These are phyloP conservation scores for Sesamia nonagrioides DNA, from an alignment of 1,140 invertebrate species.

Conservation along the genomic window DNA sequence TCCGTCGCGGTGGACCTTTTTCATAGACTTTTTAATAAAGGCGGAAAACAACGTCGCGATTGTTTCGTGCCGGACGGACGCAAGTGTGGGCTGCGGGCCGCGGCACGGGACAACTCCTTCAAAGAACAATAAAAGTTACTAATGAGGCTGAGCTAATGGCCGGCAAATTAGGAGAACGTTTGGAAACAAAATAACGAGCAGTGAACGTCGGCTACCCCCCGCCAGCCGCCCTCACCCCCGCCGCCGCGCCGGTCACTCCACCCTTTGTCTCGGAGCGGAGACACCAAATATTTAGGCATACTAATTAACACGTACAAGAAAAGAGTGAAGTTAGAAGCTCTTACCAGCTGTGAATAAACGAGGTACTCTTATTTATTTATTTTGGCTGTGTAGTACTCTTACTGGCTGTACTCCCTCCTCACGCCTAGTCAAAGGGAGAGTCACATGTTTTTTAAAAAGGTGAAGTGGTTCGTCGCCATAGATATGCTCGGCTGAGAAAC, in stretches of 20 bases:
- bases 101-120: constrained; percentile 40
- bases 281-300: constrained; percentile 1
- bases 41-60: constrained; percentile 3
- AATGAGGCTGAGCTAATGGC: constrained; percentile 44
- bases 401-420: too few relatives aligned
- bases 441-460: too few relatives aligned
- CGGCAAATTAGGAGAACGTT: constrained; percentile 37
- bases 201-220: neutral
- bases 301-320: constrained; percentile 1
- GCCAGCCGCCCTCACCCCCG: neutral
- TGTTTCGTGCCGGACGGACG: neutral
- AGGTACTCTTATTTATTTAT: too few relatives aligned
- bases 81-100: neutral
- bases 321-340: neutral
- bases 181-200: constrained; percentile 46
- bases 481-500: too few relatives aligned
- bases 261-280: neutral
- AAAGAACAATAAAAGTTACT: constrained; percentile 45
- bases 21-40: constrained; percentile 4
- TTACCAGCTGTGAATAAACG: neutral
- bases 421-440: too few relatives aligned
- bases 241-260: neutral
- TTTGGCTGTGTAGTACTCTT: too few relatives aligned
- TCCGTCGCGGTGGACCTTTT: neutral
- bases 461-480: too few relatives aligned